Conservation (phyloP, 2,113 vertebrate species). For the Pseudorhombus dupliciocellatus region DNA sequence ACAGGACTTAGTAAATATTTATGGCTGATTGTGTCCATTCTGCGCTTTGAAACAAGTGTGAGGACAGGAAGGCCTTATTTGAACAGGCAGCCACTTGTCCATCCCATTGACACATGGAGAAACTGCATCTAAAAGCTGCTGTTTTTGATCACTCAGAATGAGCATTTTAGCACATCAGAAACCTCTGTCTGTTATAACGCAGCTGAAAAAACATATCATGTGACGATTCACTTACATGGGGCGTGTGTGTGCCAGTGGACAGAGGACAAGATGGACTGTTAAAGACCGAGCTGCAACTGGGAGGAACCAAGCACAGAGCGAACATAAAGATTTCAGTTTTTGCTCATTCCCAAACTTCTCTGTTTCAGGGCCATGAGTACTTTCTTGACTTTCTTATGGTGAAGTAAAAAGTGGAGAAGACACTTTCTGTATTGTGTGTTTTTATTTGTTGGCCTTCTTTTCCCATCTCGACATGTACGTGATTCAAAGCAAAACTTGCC, state of each 20-base stretch:
- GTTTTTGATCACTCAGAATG: too few relatives aligned
- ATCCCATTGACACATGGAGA: not conserved
- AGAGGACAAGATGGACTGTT: too few relatives aligned
- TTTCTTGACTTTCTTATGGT: too few relatives aligned
- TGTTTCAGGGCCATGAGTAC: too few relatives aligned
- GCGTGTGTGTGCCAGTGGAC: too few relatives aligned
- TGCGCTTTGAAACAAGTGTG: conserved; percentile 3
- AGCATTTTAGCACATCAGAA: too few relatives aligned
- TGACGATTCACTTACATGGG: too few relatives aligned
- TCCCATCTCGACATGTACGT: conserved; percentile 1
- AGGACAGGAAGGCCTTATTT: conserved; percentile 15
- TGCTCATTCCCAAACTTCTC: too few relatives aligned
- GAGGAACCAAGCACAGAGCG: too few relatives aligned
- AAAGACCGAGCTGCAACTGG: too few relatives aligned
- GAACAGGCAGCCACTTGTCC: conserved; percentile 7
- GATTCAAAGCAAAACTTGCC: conserved; percentile 66
- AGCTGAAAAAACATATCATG: not conserved
- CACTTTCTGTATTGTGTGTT: not conserved
- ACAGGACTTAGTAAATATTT: conserved; percentile 45
- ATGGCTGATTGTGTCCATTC: conserved; percentile 22
- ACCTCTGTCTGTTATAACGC: not conserved
- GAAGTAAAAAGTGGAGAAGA: not conserved
- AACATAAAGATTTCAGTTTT: too few relatives aligned
- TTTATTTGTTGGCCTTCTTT: conserved; percentile 4
- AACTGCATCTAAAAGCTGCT: too few relatives aligned